Base-by-base conservation (phyloP, 2,113 vertebrate species). In the Trachemys scripta region DNA sequence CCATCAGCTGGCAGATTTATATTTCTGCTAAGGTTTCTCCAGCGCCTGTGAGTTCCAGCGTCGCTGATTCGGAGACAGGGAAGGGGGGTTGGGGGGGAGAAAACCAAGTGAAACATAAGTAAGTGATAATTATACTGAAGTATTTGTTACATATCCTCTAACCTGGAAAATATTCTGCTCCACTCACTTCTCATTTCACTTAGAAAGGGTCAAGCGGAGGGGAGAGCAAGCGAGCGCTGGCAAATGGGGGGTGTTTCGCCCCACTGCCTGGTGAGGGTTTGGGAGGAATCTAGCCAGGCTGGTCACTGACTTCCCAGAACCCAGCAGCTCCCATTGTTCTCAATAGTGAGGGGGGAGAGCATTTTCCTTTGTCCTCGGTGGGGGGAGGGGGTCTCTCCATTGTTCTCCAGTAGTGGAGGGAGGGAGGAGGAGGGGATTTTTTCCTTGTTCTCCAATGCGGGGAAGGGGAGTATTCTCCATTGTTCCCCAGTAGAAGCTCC, bases 91-190 rank as follows among this genome's bases (percentile, higher is more conserved):
- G 47, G 53, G 45, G 84, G 82, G 65, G 57, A 56, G 83, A 38
- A 90, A 38, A 45, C 85, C 65, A 94, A 93, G 84, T 96, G 75
- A 98, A 98, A 98, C 88, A 72, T 90, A 98, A 98, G 98, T 97
- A 98, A 97, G 98, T 95, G 98, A 96, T 98, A 98, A 98, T 98
- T 97, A 97, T 93, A 86, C 95, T 62, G 92, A 96, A 95, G 47
- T 91, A 96, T 93, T 97, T 85, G 80, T 82, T 85, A 49, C 91
- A 76, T 78, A 92, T 88, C 94, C 95, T 90, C 94, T 86, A 90
- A 83, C 88, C 93, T 96, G 96, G 96, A 97, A 98, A 97, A 95
- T 95, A 96, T 93, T 96, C 95, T 45, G 92, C 96, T 97, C 80
- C 83, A 8, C 82, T 88, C 79, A 88, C 85, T 83, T 53, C 80